Evolutionary conservation across 1,140 invertebrate genomes (phyloP).

Genomic region (Physella acuta): DNA sequence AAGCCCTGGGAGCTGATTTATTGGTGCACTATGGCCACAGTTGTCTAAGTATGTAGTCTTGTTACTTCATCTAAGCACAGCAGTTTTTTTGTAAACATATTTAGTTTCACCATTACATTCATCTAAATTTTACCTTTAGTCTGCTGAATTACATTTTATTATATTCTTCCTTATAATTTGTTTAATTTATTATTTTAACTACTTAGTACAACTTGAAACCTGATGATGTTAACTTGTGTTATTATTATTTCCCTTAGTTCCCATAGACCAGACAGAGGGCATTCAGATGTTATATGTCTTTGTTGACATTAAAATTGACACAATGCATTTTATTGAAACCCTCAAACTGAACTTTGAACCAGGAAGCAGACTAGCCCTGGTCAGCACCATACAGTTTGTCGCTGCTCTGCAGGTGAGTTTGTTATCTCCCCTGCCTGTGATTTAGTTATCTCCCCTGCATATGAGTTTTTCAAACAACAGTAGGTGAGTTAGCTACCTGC

Average conservation of each 20-base stretch:
- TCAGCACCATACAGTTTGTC: conserved; percentile 98
- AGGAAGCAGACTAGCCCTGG: conserved; percentile 68
- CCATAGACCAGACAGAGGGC: conserved; percentile 84
- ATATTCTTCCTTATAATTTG: too few relatives aligned
- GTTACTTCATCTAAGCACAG: neutral
- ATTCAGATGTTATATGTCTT: conserved; percentile 96
- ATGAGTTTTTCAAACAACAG: too few relatives aligned
- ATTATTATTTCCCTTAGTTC: conserved; percentile 64
- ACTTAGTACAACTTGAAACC: too few relatives aligned
- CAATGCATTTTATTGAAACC: conserved; percentile 87
- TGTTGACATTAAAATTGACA: conserved; percentile 86
- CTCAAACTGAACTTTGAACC: conserved; percentile 77
- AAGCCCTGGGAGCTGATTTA: conserved; percentile 85
- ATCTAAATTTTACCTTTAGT: too few relatives aligned
- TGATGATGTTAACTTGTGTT: conserved; percentile 3
- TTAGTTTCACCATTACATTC: too few relatives aligned
- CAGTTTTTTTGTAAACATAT: too few relatives aligned
- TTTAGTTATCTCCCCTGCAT: too few relatives aligned
- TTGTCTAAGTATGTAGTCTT: conserved; percentile 70
- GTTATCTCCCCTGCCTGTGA: too few relatives aligned
- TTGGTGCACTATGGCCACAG: conserved; percentile 98
- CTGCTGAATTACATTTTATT: too few relatives aligned
- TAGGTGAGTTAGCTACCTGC: too few relatives aligned
- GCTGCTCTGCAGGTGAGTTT: conserved; percentile 79
- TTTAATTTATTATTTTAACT: too few relatives aligned